These are phyloP conservation scores for Cynodonichthys magdalenae DNA, from an alignment of 2,797 vertebrate species.

Conservation along the genomic window DNA sequence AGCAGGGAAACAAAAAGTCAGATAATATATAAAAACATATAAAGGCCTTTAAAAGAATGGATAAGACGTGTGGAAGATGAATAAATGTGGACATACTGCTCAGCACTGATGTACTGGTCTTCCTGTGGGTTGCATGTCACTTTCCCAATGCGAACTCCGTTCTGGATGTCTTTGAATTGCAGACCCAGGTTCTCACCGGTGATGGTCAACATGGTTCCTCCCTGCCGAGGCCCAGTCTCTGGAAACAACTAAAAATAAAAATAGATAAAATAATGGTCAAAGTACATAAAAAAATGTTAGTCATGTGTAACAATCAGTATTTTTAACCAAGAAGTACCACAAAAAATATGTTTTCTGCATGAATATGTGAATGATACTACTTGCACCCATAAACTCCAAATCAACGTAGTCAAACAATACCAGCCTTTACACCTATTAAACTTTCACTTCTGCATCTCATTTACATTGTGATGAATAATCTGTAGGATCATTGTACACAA, in stretches of 20 bases:
- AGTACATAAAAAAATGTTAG: too few relatives aligned
- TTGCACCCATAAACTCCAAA: constrained; percentile 56
- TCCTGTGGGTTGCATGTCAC: constrained; percentile 90
- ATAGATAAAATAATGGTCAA: constrained; percentile 16
- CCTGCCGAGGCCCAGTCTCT: constrained; percentile 94
- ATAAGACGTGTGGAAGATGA: constrained; percentile 3
- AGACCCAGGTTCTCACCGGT: constrained; percentile 95
- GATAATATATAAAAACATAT: not conserved
- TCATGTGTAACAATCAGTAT: too few relatives aligned
- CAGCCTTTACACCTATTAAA: constrained; percentile 41
- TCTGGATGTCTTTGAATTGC: constrained; percentile 92
- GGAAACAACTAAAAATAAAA: constrained; percentile 83
- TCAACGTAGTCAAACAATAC: constrained; percentile 65
- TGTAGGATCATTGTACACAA: constrained; percentile 60
- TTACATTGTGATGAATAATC: constrained; percentile 68
- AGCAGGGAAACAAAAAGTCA: constrained; percentile 13
- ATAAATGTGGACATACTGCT: constrained; percentile 87
- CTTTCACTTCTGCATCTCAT: constrained; percentile 47
- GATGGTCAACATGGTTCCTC: constrained; percentile 95
- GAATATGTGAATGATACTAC: not conserved
- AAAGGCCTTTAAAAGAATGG: constrained; percentile 6
- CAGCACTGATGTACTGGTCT: constrained; percentile 95
- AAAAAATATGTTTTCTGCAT: not conserved
- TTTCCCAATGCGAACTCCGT: constrained; percentile 90
- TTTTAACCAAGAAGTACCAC: too few relatives aligned